Percentiles rank a stretch among this genome's conserved stretches.
Evolutionary conservation across 2,797 vertebrate genomes (phyloP).

Genomic region (Platyrinchus mystaceus): DNA sequence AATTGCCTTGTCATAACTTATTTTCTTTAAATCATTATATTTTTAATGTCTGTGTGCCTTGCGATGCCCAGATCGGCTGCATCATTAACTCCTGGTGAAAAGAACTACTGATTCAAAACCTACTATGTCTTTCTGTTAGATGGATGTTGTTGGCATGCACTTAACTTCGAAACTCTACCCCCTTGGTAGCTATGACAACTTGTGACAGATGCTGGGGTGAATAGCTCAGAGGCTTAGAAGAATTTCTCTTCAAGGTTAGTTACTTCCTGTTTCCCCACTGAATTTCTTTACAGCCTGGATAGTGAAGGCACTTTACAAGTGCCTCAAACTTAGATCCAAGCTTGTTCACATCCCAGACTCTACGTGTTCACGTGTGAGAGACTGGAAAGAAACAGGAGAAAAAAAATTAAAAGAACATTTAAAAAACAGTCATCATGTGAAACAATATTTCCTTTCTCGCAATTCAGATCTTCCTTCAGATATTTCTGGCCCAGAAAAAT

Average conservation of each 20-base stretch:
- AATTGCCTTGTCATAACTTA: conserved; percentile 14
- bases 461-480: neutral
- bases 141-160: neutral
- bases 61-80: neutral
- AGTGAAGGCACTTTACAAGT: neutral
- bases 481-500: neutral
- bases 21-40: neutral
- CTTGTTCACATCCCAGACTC: neutral
- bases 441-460: neutral
- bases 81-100: neutral
- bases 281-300: neutral
- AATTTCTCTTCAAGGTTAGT: neutral
- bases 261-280: neutral
- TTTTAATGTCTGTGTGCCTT: neutral
- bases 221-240: neutral
- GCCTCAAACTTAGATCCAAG: neutral
- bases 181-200: conserved; percentile 28
- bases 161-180: conserved; percentile 22
- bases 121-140: neutral
- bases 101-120: neutral
- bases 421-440: neutral
- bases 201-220: neutral
- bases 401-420: neutral
- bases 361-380: neutral
- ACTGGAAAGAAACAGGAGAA: neutral